phyloP scores from a whole-genome alignment of 2,888 invertebrate species.

The Altica lythri region DNA sequence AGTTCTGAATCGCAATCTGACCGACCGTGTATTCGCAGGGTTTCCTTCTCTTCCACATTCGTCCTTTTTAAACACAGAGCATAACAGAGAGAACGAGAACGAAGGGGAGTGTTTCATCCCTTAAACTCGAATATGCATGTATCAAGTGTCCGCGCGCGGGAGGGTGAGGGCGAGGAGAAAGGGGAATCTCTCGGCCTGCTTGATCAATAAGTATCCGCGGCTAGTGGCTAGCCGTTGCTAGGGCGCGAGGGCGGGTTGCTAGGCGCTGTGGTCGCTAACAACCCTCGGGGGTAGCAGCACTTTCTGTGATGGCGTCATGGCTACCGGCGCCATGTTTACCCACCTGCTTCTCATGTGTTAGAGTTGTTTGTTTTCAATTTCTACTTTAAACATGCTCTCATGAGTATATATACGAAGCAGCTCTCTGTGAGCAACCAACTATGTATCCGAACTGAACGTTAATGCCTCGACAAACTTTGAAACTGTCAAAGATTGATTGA shows the following conservation, averaged over 20 bases:
- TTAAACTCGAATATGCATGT: conserved; percentile 46
- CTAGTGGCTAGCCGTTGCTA: conserved; percentile 62
- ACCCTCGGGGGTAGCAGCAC: conserved; percentile 58
- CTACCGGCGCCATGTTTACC: conserved; percentile 57
- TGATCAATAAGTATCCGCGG: conserved; percentile 61
- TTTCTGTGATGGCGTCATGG: conserved; percentile 57
- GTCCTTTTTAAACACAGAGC: conserved; percentile 14
- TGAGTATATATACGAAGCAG: conserved; percentile 1
- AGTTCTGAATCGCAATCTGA: conserved; percentile 19
- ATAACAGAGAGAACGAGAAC: conserved; percentile 1
- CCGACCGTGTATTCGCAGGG: conserved; percentile 16
- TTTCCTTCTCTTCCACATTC: conserved; percentile 24
- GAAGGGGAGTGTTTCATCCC: conserved; percentile 32
- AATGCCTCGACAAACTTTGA: conserved; percentile 27
- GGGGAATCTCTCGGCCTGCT: conserved; percentile 44
- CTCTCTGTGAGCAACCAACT: background rate
- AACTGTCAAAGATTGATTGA: conserved; percentile 18
- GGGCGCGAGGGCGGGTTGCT: conserved; percentile 60
- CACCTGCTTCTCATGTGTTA: conserved; percentile 55
- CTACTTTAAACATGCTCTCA: conserved; percentile 49
- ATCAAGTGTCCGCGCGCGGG: conserved; percentile 46
- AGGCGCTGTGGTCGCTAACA: conserved; percentile 61
- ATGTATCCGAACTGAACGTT: conserved; percentile 20
- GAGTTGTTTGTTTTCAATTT: conserved; percentile 57
- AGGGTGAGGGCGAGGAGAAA: conserved; percentile 25